These are phyloP conservation scores for Glareola pratincola DNA, from an alignment of 2,113 vertebrate species.

Conservation along the genomic window DNA sequence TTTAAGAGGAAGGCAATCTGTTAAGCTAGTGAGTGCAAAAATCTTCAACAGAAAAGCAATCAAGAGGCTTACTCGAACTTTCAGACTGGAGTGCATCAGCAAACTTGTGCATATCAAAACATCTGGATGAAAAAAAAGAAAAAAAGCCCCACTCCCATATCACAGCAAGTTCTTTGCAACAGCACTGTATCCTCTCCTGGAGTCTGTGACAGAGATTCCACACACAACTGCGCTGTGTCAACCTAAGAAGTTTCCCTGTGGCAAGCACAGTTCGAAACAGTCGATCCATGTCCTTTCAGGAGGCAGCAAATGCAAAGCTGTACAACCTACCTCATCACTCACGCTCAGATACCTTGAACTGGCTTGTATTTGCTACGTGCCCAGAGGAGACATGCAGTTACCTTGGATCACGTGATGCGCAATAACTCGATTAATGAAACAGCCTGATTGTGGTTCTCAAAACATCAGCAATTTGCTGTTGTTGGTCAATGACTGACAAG, in stretches of 20 bases:
- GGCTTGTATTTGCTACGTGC: neutral
- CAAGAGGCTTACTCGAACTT: neutral
- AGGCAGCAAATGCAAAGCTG: neutral
- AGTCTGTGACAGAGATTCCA: neutral
- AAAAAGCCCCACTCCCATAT: neutral
- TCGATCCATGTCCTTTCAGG: neutral
- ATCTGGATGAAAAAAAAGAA: neutral
- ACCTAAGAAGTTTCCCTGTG: neutral
- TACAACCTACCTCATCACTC: neutral
- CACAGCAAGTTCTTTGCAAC: neutral
- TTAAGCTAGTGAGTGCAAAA: neutral
- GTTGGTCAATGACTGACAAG: neutral
- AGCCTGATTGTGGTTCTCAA: neutral
- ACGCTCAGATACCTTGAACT: accelerated
- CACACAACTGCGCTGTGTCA: neutral
- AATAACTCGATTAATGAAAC: neutral
- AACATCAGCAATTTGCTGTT: neutral
- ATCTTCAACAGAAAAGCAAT: neutral
- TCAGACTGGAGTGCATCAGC: neutral
- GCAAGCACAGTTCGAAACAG: neutral
- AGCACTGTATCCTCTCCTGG: neutral
- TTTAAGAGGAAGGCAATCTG: neutral
- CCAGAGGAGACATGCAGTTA: neutral
- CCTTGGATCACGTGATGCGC: neutral
- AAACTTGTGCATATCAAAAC: neutral